phyloP scores from a whole-genome alignment of 1,140 invertebrate species.

The Eciton burchellii region DNA sequence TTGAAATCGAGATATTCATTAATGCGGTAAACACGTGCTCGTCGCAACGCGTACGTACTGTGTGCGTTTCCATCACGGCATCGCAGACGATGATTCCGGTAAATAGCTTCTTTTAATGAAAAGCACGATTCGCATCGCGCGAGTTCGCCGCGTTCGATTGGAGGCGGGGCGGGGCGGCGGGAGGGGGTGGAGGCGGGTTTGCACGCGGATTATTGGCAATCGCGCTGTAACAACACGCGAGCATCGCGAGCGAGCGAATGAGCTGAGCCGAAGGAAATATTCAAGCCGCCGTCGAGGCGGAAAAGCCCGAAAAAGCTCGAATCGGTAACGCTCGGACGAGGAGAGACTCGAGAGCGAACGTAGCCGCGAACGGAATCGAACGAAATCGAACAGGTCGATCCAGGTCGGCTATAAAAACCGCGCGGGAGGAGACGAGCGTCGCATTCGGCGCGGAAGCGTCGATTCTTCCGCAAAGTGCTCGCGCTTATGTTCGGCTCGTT shows the following conservation, averaged over 20 bases:
- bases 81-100: slow-evolving; percentile 36
- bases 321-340: no score
- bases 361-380: no score
- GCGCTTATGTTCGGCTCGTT: neutral
- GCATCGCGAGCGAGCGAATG: neutral
- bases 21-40: slow-evolving; percentile 19
- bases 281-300: neutral
- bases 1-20: slow-evolving; percentile 39
- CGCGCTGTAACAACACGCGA: slow-evolving; percentile 21
- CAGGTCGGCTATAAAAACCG: no score
- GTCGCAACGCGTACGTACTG: slow-evolving; percentile 21
- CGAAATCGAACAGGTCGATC: no score
- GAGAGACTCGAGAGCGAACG: no score
- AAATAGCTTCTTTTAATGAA: slow-evolving; percentile 59
- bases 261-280: slow-evolving; percentile 18
- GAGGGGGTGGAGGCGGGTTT: slow-evolving; percentile 34
- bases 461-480: neutral
- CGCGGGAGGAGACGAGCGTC: neutral
- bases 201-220: slow-evolving; percentile 58
- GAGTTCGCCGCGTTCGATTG: slow-evolving; percentile 33
- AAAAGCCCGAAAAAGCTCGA: no score
- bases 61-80: neutral
- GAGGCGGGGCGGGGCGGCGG: no score
- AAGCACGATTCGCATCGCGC: slow-evolving; percentile 61
- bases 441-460: neutral